These are phyloP conservation scores for Tholera decimalis DNA, from an alignment of 2,888 invertebrate species.

Conservation along the genomic window DNA sequence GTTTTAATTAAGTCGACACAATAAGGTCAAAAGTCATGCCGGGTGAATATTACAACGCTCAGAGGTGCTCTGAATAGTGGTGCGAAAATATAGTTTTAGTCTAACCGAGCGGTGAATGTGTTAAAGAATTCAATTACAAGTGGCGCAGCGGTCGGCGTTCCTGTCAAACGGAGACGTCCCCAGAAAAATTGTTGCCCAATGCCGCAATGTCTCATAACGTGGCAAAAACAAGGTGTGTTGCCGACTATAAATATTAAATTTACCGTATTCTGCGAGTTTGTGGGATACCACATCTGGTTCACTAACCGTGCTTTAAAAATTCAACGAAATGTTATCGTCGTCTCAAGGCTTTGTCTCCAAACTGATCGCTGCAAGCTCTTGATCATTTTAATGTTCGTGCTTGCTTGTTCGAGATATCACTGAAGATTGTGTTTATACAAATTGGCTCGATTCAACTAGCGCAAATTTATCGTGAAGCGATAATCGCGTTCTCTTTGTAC, in stretches of 20 bases:
- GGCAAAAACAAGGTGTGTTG: constrained; percentile 83
- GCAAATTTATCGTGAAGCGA: constrained; percentile 6
- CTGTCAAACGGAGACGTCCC: constrained; percentile 57
- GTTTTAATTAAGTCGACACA: not conserved
- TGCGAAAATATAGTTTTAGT: constrained; percentile 23
- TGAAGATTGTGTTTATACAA: constrained; percentile 4
- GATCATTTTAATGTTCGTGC: constrained; percentile 33
- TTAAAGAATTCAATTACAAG: constrained; percentile 62
- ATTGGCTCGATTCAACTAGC: not conserved
- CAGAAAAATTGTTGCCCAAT: constrained; percentile 66
- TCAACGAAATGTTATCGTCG: constrained; percentile 81
- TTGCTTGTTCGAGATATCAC: constrained; percentile 2
- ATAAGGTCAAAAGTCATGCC: constrained; percentile 3
- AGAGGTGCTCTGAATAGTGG: not conserved
- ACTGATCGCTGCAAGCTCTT: constrained; percentile 67
- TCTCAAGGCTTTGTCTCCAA: constrained; percentile 76
- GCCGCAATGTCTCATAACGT: constrained; percentile 78
- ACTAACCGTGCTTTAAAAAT: constrained; percentile 87
- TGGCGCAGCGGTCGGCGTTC: constrained; percentile 29
- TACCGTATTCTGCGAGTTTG: constrained; percentile 83
- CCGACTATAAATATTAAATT: constrained; percentile 89
- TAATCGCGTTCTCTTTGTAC: constrained; percentile 3
- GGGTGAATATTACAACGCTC: not conserved
- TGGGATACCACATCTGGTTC: constrained; percentile 84
- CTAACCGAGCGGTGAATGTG: constrained; percentile 19